A percentile compares a stretch with the other conserved stretches of the same genome.
phyloP scores from a whole-genome alignment of 1,140 invertebrate species.

The Atta texana region DNA sequence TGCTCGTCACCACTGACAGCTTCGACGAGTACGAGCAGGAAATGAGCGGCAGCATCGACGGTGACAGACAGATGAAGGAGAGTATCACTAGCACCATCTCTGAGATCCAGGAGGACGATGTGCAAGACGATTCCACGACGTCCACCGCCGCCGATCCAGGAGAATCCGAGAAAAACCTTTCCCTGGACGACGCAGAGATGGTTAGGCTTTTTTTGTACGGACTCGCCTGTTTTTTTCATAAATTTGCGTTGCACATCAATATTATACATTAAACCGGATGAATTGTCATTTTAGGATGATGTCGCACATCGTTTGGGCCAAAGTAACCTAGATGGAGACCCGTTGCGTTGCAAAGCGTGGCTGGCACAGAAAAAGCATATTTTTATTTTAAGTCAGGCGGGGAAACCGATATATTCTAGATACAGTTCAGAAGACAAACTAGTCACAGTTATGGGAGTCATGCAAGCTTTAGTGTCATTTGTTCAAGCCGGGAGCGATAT shows the following conservation, averaged over 20 bases:
- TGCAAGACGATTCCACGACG: conserved; percentile 80
- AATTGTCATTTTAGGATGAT: conserved; percentile 79
- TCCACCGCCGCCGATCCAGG: conserved; percentile 19
- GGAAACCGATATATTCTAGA: conserved; percentile 98
- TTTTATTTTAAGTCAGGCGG: conserved; percentile 97
- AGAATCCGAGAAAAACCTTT: conserved; percentile 73
- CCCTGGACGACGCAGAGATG: conserved; percentile 78
- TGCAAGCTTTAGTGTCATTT: conserved; percentile 97
- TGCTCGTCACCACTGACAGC: conserved; percentile 90
- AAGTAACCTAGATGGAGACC: conserved; percentile 81
- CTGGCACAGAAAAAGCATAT: conserved; percentile 95
- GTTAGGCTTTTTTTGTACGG: conserved; percentile 70
- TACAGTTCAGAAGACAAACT: conserved; percentile 96
- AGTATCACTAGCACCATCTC: conserved; percentile 86
- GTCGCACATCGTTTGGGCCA: conserved; percentile 80
- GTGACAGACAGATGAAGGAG: conserved; percentile 84
- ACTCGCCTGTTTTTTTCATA: conserved; percentile 13
- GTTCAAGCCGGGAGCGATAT: conserved; percentile 93
- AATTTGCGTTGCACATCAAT: not conserved
- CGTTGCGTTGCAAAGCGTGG: conserved; percentile 87
- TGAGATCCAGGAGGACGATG: conserved; percentile 87
- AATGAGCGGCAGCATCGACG: conserved; percentile 88
- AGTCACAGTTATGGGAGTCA: conserved; percentile 97
- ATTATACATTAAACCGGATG: not conserved
- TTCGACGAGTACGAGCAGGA: conserved; percentile 90